phyloP scores from a whole-genome alignment of 1,140 invertebrate genomes.

The Bicyclus anynana region DNA sequence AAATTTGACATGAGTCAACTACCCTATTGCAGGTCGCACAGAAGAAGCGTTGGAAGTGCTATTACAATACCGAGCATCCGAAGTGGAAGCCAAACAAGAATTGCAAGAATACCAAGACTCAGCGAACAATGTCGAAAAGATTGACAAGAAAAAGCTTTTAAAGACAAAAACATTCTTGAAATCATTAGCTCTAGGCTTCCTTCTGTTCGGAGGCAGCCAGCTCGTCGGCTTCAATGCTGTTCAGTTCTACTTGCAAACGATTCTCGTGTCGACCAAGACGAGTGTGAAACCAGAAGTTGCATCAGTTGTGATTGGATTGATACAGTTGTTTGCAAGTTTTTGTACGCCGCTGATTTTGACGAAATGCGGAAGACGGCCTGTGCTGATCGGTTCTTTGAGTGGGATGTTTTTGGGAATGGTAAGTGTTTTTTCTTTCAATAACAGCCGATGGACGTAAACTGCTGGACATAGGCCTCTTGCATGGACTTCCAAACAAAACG shows the following conservation, averaged over 20 bases:
- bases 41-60: conserved; percentile 19
- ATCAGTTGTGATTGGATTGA: conserved; percentile 81
- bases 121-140: conserved; percentile 6
- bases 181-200: conserved; percentile 69
- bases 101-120: conserved; percentile 15
- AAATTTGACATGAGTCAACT: too few species aligned
- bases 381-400: conserved; percentile 77
- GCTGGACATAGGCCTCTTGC: too few species aligned
- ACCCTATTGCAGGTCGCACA: conserved; percentile 1
- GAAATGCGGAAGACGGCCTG: conserved; percentile 79
- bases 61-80: conserved; percentile 5
- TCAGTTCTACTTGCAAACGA: conserved; percentile 83
- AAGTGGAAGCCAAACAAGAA: conserved; percentile 10
- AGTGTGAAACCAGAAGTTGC: conserved; percentile 79
- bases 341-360: conserved; percentile 78
- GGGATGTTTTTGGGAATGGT: conserved; percentile 77
- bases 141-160: conserved; percentile 4
- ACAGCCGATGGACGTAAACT: too few species aligned
- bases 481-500: too few species aligned
- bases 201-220: conserved; percentile 81
- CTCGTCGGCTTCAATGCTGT: conserved; percentile 84
- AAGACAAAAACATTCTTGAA: conserved; percentile 56
- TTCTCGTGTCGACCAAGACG: conserved; percentile 79
- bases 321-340: conserved; percentile 78
- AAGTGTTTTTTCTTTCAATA: too few species aligned